Evolutionary conservation across 2,113 vertebrate species (phyloP).

Genomic region (Actinemys pallida): DNA sequence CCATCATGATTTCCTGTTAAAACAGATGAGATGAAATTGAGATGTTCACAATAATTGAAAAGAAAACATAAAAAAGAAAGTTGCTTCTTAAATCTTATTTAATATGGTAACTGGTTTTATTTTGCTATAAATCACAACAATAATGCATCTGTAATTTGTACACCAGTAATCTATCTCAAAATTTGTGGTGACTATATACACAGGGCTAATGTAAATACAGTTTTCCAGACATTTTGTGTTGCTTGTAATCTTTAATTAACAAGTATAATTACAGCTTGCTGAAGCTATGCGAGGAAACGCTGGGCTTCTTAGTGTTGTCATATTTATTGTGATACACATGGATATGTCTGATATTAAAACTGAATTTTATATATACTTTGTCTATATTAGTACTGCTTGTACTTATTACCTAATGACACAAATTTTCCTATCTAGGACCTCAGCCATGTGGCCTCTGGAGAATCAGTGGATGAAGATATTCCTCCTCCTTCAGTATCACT

Average conservation of each 20-base stretch:
- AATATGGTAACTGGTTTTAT: not conserved
- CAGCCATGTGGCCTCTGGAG: constrained; percentile 91
- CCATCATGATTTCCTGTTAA: not conserved
- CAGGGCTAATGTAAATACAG: not conserved
- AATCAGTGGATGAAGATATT: constrained; percentile 92
- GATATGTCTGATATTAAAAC: not conserved
- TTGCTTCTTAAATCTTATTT: not conserved
- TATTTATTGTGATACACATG: not conserved
- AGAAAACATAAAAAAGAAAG: not conserved
- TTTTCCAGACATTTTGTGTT: not conserved
- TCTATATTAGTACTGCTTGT: not conserved
- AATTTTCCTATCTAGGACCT: constrained; percentile 86
- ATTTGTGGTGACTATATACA: not conserved
- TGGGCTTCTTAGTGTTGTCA: not conserved
- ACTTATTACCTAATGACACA: not conserved
- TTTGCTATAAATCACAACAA: not conserved
- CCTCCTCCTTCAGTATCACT: constrained; percentile 96
- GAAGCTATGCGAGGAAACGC: not conserved
- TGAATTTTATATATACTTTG: fast-evolving
- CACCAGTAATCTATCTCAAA: not conserved
- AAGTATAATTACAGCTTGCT: no score
- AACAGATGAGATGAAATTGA: not conserved
- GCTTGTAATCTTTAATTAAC: not conserved
- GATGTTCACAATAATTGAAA: not conserved
- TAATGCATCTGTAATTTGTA: not conserved